Evolutionary conservation across 2,113 vertebrate genomes (phyloP).

Genomic region (Nesoenas mayeri): DNA sequence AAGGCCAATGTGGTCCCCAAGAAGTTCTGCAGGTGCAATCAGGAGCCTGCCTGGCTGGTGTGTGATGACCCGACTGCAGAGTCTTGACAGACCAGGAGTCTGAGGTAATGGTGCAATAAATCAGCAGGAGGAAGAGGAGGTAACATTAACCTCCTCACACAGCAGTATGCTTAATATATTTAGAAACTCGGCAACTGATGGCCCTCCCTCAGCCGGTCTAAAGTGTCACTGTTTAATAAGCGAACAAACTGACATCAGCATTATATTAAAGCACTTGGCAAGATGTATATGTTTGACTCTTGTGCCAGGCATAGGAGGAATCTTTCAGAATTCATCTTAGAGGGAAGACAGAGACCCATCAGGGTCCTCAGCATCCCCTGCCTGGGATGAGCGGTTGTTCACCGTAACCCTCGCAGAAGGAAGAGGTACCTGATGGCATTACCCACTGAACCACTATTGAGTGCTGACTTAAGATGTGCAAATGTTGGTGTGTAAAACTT

Average conservation of each 20-base stretch:
- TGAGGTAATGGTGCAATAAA: neutral
- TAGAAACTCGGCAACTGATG: slow-evolving; percentile 9
- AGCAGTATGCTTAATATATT: neutral
- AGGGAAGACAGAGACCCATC: neutral
- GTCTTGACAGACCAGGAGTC: neutral
- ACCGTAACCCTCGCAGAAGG: neutral
- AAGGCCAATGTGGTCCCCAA: neutral
- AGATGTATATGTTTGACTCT: neutral
- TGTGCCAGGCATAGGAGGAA: neutral
- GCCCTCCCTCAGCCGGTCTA: neutral
- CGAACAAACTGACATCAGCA: neutral
- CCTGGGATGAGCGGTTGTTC: neutral
- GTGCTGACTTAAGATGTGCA: accelerated
- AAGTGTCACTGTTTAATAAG: neutral
- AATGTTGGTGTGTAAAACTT: neutral
- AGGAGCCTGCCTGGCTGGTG: neutral
- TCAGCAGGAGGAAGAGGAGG: slow-evolving; percentile 15
- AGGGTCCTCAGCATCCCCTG: neutral
- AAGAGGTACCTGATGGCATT: neutral
- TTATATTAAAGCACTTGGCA: neutral
- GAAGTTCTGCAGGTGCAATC: neutral
- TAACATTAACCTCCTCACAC: neutral
- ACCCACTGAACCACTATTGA: neutral
- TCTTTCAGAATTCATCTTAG: neutral
- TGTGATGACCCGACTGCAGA: neutral